Base-by-base conservation (phyloP, 2,888 invertebrate genomes). In the Mactromeris polynyma region DNA sequence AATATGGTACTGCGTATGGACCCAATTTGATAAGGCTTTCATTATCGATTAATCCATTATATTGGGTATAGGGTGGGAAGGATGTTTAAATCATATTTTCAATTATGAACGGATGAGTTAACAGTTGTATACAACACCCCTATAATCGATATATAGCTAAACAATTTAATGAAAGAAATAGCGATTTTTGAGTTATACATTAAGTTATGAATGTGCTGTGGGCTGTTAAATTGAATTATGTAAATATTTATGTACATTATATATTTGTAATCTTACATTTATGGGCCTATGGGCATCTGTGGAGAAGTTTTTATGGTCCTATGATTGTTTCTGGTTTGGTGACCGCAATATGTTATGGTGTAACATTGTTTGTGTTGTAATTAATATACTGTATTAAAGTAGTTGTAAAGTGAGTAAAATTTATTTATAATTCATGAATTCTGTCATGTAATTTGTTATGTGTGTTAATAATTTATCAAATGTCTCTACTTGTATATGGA, bases 381-480 rank as follows among this genome's bases (percentile, higher is more conserved):
- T 64, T 64, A n/a, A 64, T 64, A 64, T 2, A 26, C 4, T 64
- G 26, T 64, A 26, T 64, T 64, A 26, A 64, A 64, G 26, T 64
- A 11, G n/a, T 64, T 26, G 11, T 26, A 6, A 11, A n/a, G 58
- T 26, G 58, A 64, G 58, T 64, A 26, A 26, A 64, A 64, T 64
- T 26, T n/a, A 26, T 64, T 4, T 64, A 64, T 64, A 64, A 64
- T 64, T 64, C 58, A 64, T 64, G n/a, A 64, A n/a, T 64, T n/a
- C 26, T 64, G 58, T 64, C 58, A 64, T 26, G 26, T 64, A 64
- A 64, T 64, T 64, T 64, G 58, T 64, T 64, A 64, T 9, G 58
- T 26, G n/a, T 64, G 26, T 64, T 26, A 64, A 64, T 64, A 26
- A 9, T 64, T 26, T 6, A 64, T 64, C 9, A 0, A 4, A n/a